These are phyloP conservation scores for Mohoua ochrocephala DNA, from an alignment of 2,113 vertebrate genomes.

Conservation along the genomic window DNA sequence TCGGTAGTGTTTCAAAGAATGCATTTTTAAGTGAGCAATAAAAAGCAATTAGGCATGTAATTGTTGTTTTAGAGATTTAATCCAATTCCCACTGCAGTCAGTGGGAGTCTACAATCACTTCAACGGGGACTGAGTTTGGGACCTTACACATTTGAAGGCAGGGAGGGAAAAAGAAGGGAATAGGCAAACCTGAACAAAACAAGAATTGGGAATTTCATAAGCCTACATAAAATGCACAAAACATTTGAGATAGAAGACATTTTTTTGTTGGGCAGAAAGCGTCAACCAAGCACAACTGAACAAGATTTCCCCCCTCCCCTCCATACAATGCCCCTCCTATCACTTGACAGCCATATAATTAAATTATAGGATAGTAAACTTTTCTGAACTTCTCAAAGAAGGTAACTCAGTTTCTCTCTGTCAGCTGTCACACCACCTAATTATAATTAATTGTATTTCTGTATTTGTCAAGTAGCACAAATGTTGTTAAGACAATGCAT, in stretches of 20 bases:
- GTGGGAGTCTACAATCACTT: background rate
- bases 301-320: background rate
- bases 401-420: background rate
- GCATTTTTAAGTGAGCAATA: slow-evolving; percentile 61
- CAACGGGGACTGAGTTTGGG: background rate
- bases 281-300: background rate
- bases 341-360: background rate
- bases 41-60: slow-evolving; percentile 60
- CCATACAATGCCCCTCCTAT: background rate
- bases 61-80: slow-evolving; percentile 45
- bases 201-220: background rate
- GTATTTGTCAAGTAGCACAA: background rate
- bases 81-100: slow-evolving; percentile 22
- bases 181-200: background rate
- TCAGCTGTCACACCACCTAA: background rate
- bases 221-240: background rate
- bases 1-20: slow-evolving; percentile 52
- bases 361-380: background rate
- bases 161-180: background rate
- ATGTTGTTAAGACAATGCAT: background rate
- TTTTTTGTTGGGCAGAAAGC: background rate
- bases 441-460: background rate
- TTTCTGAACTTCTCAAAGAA: background rate
- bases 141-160: background rate
- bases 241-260: background rate